A percentile compares a stretch with the other conserved stretches of the same genome.
Evolutionary conservation across 2,888 invertebrate species (phyloP).

Genomic region (Junonia oenone): DNA sequence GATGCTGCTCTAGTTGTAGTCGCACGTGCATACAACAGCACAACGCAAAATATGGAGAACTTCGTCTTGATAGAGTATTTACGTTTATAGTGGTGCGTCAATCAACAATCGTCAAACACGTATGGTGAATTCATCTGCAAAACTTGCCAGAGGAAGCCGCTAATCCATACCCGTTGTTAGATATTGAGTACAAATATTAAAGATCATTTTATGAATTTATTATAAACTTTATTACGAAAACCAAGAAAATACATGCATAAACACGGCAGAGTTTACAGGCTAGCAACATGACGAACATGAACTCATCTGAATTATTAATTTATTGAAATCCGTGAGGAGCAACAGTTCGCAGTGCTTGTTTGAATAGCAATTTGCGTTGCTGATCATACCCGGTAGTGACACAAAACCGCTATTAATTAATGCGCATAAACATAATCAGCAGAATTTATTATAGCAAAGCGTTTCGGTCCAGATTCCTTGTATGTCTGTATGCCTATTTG

Average conservation of each 20-base stretch:
- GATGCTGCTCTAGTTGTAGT: too few species aligned
- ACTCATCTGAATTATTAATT: conserved; percentile 29
- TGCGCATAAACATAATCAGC: conserved; percentile 26
- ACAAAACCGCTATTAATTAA: conserved; percentile 22
- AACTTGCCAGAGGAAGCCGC: too few species aligned
- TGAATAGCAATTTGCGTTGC: conserved; percentile 26
- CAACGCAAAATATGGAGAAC: too few species aligned
- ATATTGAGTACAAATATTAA: too few species aligned
- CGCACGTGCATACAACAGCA: too few species aligned
- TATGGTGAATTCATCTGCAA: background rate
- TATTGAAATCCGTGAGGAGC: conserved; percentile 26
- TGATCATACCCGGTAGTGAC: conserved; percentile 28
- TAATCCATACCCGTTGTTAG: too few species aligned
- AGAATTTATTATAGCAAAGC: conserved; percentile 22
- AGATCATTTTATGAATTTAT: background rate
- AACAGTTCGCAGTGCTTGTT: conserved; percentile 21
- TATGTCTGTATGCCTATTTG: conserved; percentile 24
- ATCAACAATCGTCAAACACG: background rate
- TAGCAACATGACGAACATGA: conserved; percentile 18
- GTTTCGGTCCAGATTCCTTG: conserved; percentile 24
- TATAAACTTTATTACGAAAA: background rate
- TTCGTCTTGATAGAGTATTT: background rate
- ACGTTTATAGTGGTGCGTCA: background rate
- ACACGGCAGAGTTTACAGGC: conserved; percentile 1
- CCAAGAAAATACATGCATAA: background rate